Base-by-base conservation (phyloP, 1,140 invertebrate species). In the Solenopsis invicta region DNA sequence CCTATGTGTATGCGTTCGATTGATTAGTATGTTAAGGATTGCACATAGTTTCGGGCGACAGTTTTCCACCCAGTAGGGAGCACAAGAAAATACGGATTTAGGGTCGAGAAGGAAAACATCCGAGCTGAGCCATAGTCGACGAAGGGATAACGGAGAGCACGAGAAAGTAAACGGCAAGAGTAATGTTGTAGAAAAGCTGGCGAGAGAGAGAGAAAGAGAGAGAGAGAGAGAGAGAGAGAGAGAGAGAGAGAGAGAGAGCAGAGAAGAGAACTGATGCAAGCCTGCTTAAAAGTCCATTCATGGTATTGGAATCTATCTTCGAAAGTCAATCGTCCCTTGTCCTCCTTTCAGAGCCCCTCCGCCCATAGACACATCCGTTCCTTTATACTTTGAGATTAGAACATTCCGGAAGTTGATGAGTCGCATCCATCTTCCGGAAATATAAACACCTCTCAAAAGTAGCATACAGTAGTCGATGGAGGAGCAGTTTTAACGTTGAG, bases 241-340 rank as follows among this genome's bases (percentile, higher is more conserved):
- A 29, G 2, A 54, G 50, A 45, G 45, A 29, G 45, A 77, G 66
- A 69, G 69, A 54, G 50, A 45, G 45, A 29, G 2, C 29, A 2
- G 78, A 72, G 75, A 45, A 54, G 50, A 54, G 67, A 84, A 84
- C 61, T 89, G 89, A 89, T 89, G 85, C 78, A 90, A 82, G 88
- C 89, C 89, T 90, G 89, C 88, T 90, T 90, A 90, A 90, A 90
- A 90, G 89, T 90, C 89, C 89, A 90, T 90, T 90, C 89, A 84
- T 87, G 89, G 74, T 90, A 90, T 90, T 90, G 89, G 88, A 90
- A 90, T 90, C 88, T 75, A 85, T 48, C 89, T 87, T 84, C 77
- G 88, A 84, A 87, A 90, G 88, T 76, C 85, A 90, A 90, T 90
- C 85, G 89, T 87, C 89, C 66, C 88, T 90, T 89, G 89, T 90